Base-by-base conservation (phyloP, 2,888 invertebrate genomes). In the Hydriomena furcata region DNA sequence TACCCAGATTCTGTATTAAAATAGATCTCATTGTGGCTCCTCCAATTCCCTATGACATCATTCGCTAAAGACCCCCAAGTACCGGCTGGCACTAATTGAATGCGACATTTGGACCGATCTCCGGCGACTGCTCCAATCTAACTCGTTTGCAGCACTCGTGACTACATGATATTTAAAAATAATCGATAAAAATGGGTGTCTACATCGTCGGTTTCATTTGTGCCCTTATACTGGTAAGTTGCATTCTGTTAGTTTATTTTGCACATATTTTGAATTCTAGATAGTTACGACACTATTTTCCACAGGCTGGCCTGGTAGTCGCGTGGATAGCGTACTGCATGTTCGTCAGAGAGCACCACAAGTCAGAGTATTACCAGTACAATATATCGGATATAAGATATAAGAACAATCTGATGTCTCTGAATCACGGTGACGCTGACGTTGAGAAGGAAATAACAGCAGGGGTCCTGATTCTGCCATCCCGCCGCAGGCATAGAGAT, bases 271-370 rank as follows among this genome's bases (percentile, higher is more conserved):
- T 25, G 7, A 5, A 6, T 38, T 28, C 6, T n/a, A 8, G 20
- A 10, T 37, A 1, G 20, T 11, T 32, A 40, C 50, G 35, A 34
- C 35, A 28, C 23, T 17, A 11, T 57, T 52, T 44, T 58, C 64
- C 62, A 21, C 83, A 89, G 89, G 84, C 87, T 11, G 71, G 68
- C 10, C 51, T 87, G 7, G 76, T 87, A 24, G 46, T 86, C 17
- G 65, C 65, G 25, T 89, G 85, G 84, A 81, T 90, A 66, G 75
- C 82, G 2, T 89, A 82, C 66, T 88, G 86, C 62, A 84, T 90
- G 87, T 90, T 90, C 60, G 66, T 79, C 49, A 78, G 77, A 45
- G 89, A 90, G 51, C 71, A 79, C 13, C 85, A 84, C 58, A 87
- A 82, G 52, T 78, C 84, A 0, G 84, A 85, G 47, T 55, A 41